Base-by-base conservation (phyloP, 37 sponge, comb jelly and placozoan genomes). In the Tethya wilhelma region DNA sequence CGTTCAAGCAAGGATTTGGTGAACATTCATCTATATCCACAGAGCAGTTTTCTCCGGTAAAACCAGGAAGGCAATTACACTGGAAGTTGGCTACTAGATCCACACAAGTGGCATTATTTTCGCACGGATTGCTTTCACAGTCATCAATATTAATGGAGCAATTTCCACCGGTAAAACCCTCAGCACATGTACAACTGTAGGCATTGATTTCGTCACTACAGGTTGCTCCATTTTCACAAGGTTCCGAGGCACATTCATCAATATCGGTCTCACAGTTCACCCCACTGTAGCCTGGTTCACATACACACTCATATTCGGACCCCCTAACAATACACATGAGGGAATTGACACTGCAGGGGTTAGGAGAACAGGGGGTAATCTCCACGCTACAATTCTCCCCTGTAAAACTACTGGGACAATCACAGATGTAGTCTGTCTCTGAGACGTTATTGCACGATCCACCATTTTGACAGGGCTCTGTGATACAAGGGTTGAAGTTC, bases 391-490 rank as follows among this genome's bases (percentile, higher is more conserved):
- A 96, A 45, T 81, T 77, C 14, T 46, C n/a, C 1, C 93, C 96
- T 14, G 88, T 80, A 64, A 79, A 96, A 0, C 77, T 82, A 20
- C 28, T 0, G 1, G 67, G 44, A 75, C 96, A 96, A 19, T 25
- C 19, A 53, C 96, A 96, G 3, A 44, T 26, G 43, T 71, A 83
- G 0, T 45, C 77, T 56, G 64, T 26, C 32, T 31, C 34, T 19
- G 57, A 34, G 0, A 69, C 66, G 25, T 4, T 22, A 1, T 25
- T 41, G 33, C 92, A 91, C 4, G 84, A 70, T 1, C 81, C 95
- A 30, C 84, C 86, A 78, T 94, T 94, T 22, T 57, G 62, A 81
- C 92, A 94, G 32, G 89, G 81, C 3, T 5, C 12, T 32, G 56
- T 6, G 33, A 0, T 45, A 40, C 84, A 92, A 19, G 75, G 53